These are phyloP conservation scores for Ormyrus nitidulus DNA, from an alignment of 2,888 invertebrate genomes.

Conservation along the genomic window DNA sequence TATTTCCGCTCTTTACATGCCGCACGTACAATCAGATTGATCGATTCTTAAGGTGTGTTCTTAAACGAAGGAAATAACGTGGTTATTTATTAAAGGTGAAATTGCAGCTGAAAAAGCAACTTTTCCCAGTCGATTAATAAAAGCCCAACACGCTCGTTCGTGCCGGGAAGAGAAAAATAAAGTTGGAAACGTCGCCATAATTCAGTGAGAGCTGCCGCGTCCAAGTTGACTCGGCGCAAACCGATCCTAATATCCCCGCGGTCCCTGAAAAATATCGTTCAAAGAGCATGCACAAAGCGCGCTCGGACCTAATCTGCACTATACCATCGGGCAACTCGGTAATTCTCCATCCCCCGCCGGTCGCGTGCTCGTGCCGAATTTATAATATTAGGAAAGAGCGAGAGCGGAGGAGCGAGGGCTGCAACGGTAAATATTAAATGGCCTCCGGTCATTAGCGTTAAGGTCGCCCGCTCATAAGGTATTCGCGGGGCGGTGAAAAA, in stretches of 20 bases:
- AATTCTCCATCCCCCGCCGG: conserved; percentile 17
- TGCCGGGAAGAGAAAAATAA: no score
- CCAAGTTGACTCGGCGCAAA: neutral
- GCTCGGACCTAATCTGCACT: conserved; percentile 15
- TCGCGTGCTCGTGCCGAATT: conserved; percentile 44
- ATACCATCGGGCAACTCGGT: conserved; percentile 9
- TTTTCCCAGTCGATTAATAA: no score
- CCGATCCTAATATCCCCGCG: neutral
- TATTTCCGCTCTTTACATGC: no score
- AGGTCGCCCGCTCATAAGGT: conserved; percentile 1
- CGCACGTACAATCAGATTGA: no score
- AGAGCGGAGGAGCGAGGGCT: neutral
- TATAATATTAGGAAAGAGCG: conserved; percentile 2
- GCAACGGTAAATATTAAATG: conserved; percentile 44
- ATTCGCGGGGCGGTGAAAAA: neutral
- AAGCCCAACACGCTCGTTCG: no score
- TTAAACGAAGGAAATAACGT: no score
- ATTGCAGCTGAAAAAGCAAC: no score
- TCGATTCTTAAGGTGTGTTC: no score
- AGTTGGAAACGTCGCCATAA: no score
- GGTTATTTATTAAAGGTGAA: no score
- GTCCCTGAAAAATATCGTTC: neutral
- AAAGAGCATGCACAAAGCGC: neutral
- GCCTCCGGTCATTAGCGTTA: conserved; percentile 34
- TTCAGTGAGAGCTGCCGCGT: no score